A percentile compares a stretch with the other conserved stretches of the same genome.
phyloP scores from a whole-genome alignment of 2,113 vertebrate species.

The Etheostoma cragini region DNA sequence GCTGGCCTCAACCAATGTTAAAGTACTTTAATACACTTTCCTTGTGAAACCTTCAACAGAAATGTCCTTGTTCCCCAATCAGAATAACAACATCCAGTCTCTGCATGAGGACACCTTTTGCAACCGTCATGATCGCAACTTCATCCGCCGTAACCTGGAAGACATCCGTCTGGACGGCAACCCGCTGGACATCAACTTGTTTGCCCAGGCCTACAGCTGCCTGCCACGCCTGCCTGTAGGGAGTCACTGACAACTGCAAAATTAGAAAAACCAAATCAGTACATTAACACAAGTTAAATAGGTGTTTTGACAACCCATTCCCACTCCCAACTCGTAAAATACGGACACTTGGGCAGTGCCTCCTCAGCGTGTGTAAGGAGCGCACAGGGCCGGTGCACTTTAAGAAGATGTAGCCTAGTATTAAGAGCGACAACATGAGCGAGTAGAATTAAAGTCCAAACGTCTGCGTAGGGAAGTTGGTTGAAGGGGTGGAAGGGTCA shows the following conservation, averaged over 20 bases:
- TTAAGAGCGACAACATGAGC: no score
- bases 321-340: no score
- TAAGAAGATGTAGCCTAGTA: no score
- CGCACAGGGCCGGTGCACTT: no score
- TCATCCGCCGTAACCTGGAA: conserved; percentile 82
- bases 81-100: conserved; percentile 88
- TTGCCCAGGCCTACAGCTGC: conserved; percentile 83
- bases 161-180: conserved; percentile 88
- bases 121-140: conserved; percentile 69
- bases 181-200: conserved; percentile 86
- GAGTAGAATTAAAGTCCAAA: no score
- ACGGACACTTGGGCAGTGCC: no score
- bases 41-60: neutral
- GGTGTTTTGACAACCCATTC: no score
- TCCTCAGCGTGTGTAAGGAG: no score
- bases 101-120: conserved; percentile 86
- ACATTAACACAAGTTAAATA: no score
- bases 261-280: no score
- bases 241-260: conserved; percentile 57
- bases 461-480: no score
- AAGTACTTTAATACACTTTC: neutral
- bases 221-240: conserved; percentile 87
- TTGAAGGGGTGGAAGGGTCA: no score
- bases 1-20: neutral
- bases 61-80: neutral